Evolutionary conservation across 1,140 invertebrate genomes (phyloP).

Genomic region (Chrysomallon squamiferum): DNA sequence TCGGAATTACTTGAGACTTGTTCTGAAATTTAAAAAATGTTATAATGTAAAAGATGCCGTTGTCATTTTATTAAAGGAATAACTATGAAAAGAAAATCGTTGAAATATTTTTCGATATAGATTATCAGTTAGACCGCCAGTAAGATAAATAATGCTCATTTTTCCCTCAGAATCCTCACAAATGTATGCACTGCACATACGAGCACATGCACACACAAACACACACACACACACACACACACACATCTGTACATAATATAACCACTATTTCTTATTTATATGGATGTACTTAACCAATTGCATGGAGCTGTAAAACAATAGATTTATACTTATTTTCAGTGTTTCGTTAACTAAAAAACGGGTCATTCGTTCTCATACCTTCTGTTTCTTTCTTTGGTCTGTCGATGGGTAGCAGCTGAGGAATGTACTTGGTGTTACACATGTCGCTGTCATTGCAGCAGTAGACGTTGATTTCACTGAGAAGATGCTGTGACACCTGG

Average conservation of each 20-base stretch:
- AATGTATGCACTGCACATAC: not conserved
- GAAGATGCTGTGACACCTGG: not conserved
- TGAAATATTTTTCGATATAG: not conserved
- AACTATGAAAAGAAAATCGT: not conserved
- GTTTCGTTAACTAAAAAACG: too few relatives aligned
- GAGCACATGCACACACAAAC: too few relatives aligned
- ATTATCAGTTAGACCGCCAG: not conserved
- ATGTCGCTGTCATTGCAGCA: constrained; percentile 8
- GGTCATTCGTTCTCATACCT: too few relatives aligned
- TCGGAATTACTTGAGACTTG: not conserved
- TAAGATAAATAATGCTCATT: not conserved
- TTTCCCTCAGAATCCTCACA: too few relatives aligned
- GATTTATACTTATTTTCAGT: too few relatives aligned
- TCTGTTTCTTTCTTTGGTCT: not conserved
- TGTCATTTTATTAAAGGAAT: not conserved
- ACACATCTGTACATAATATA: too few relatives aligned
- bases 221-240: too few relatives aligned
- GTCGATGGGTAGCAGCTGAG: not conserved
- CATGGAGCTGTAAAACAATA: too few relatives aligned
- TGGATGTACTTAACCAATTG: too few relatives aligned
- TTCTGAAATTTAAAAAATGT: not conserved
- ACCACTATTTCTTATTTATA: too few relatives aligned
- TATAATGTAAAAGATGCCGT: not conserved
- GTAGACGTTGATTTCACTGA: not conserved
- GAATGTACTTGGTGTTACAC: constrained; percentile 2